Conservation (phyloP, 2,888 invertebrate genomes). For the Papilio gigon region DNA sequence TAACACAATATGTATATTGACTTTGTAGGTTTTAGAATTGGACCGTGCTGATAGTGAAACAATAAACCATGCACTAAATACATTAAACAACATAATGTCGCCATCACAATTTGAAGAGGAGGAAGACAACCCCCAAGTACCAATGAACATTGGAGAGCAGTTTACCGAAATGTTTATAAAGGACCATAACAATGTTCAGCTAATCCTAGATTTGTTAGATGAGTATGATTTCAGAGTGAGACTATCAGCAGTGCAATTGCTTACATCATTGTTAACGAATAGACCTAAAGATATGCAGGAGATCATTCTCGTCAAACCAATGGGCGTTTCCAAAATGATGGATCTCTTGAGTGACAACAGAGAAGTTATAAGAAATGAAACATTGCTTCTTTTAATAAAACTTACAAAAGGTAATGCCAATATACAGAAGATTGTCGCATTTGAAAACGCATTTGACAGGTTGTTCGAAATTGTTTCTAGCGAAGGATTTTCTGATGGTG, state of each 20-base stretch:
- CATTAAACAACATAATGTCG: constrained; percentile 94
- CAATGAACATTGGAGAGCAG: constrained; percentile 91
- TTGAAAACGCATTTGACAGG: constrained; percentile 98
- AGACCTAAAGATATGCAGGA: constrained; percentile 94
- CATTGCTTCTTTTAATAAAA: constrained; percentile 93
- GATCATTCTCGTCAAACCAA: constrained; percentile 93
- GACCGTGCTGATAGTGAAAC: constrained; percentile 96
- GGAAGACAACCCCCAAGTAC: constrained; percentile 84
- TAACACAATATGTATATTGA: not conserved
- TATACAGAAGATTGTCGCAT: constrained; percentile 99
- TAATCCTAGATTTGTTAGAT: constrained; percentile 92
- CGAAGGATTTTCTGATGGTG: constrained; percentile 96
- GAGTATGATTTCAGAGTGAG: constrained; percentile 98
- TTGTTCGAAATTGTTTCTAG: constrained; percentile 95
- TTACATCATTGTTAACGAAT: constrained; percentile 93
- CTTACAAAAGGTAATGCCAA: constrained; percentile 96
- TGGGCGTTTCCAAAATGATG: constrained; percentile 98
- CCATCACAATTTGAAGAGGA: constrained; percentile 92
- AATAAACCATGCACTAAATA: constrained; percentile 94
- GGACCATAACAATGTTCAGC: constrained; percentile 90
- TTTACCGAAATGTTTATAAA: constrained; percentile 99
- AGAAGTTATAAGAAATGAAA: constrained; percentile 98
- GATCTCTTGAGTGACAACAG: constrained; percentile 96
- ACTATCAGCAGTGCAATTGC: constrained; percentile 93
- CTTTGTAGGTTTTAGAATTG: constrained; percentile 88